Percentiles rank a stretch among this genome's conserved stretches.
Evolutionary conservation across 2,113 vertebrate genomes (phyloP).

Genomic region (Amphilophus citrinellus): DNA sequence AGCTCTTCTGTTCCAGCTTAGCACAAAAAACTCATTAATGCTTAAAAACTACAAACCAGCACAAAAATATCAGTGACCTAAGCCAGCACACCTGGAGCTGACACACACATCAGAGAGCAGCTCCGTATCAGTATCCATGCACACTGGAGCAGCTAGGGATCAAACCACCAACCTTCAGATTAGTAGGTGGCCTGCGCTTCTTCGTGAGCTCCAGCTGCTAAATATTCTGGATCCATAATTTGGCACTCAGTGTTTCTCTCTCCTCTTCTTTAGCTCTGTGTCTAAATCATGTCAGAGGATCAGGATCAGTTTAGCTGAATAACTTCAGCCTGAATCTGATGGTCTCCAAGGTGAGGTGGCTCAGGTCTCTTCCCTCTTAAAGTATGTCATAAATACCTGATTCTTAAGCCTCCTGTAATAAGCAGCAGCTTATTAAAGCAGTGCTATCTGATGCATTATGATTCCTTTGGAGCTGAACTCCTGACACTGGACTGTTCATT

Average conservation of each 20-base stretch:
- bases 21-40: not conserved
- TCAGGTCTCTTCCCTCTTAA: fast-evolving
- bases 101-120: too few species aligned
- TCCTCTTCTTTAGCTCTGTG: fast-evolving
- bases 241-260: too few species aligned
- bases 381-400: not conserved
- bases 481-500: not conserved
- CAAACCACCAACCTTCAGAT: too few species aligned
- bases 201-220: too few species aligned
- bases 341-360: not conserved
- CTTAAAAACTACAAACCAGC: not conserved
- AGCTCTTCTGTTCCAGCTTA: too few species aligned
- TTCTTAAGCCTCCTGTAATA: not conserved
- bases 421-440: not conserved
- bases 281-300: not conserved
- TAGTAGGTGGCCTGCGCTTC: too few species aligned
- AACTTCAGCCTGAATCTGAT: not conserved
- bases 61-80: not conserved
- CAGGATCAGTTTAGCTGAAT: too few species aligned
- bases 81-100: not conserved
- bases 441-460: not conserved
- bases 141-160: too few species aligned
- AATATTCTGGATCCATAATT: not conserved
- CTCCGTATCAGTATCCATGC: too few species aligned
- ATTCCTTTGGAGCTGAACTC: not conserved